phyloP scores from a whole-genome alignment of 1,140 invertebrate species.

The Ostrea denselamellosa region DNA sequence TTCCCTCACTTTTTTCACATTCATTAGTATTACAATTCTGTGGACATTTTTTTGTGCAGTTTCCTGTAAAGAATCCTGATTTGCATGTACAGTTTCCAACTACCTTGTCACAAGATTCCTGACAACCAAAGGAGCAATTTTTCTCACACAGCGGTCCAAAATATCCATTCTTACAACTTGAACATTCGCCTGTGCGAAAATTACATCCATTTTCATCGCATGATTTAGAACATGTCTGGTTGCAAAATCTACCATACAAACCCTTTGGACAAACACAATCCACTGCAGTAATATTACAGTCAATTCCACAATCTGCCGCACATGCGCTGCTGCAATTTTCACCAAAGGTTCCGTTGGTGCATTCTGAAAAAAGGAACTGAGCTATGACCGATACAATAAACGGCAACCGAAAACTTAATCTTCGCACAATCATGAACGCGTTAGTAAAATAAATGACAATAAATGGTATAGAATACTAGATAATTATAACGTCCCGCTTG shows the following conservation, averaged over 20 bases:
- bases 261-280: not conserved
- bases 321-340: not conserved
- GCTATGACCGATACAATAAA: slow-evolving; percentile 26
- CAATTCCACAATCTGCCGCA: not conserved
- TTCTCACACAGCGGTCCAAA: not conserved
- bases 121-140: not conserved
- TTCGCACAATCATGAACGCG: slow-evolving; percentile 70
- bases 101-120: not conserved
- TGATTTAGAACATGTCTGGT: not conserved
- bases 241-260: not conserved
- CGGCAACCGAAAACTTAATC: slow-evolving; percentile 77
- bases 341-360: not conserved
- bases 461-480: slow-evolving; percentile 74
- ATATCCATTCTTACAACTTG: not conserved
- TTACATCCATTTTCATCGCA: not conserved
- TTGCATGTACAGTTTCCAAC: not conserved
- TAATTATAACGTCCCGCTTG: slow-evolving; percentile 53
- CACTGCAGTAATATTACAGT: not conserved
- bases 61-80: not conserved
- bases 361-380: slow-evolving; percentile 23
- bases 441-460: slow-evolving; percentile 73
- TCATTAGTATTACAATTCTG: not conserved
- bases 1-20: not conserved
- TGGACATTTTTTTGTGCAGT: not conserved
- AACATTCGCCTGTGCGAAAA: not conserved